A percentile compares a stretch with the other conserved stretches of the same genome.
phyloP scores from a whole-genome alignment of 2,797 vertebrate genomes.

The Acrossocheilus fasciatus region DNA sequence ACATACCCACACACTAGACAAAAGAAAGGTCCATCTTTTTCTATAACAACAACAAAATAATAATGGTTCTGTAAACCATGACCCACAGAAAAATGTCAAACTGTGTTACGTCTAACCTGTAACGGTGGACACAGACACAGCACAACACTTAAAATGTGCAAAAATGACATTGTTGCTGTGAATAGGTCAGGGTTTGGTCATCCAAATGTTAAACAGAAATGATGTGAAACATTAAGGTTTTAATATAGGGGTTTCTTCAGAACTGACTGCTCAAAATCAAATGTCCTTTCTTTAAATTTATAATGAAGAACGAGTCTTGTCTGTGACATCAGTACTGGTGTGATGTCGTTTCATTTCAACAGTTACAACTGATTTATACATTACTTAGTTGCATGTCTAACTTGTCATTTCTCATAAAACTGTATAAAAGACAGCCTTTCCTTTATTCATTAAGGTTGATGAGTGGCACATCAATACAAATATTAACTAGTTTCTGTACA shows the following conservation, averaged over 20 bases:
- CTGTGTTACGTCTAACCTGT: constrained; percentile 2
- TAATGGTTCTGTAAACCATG: constrained; percentile 16
- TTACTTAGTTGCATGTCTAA: constrained; percentile 63
- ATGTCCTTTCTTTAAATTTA: not conserved
- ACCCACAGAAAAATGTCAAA: constrained; percentile 1
- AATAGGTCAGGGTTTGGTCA: constrained; percentile 23
- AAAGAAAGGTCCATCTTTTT: not conserved
- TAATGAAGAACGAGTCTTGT: not conserved
- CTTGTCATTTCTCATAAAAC: constrained; percentile 69
- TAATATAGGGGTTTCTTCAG: not conserved
- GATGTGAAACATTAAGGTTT: not conserved
- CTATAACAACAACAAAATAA: not conserved
- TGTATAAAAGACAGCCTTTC: constrained; percentile 71
- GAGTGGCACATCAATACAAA: constrained; percentile 79
- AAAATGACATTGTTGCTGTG: constrained; percentile 1
- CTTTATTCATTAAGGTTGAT: constrained; percentile 68
- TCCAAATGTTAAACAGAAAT: not conserved
- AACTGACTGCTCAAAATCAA: not conserved
- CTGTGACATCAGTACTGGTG: not conserved
- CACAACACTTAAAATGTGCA: constrained; percentile 34
- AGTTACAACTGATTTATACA: constrained; percentile 58
- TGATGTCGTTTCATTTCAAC: constrained; percentile 4
- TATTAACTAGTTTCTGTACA: constrained; percentile 79
- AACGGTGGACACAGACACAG: constrained; percentile 38
- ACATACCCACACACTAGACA: constrained; percentile 29